Evolutionary conservation across 2,888 invertebrate species (phyloP).

Genomic region (Agrochola lota): DNA sequence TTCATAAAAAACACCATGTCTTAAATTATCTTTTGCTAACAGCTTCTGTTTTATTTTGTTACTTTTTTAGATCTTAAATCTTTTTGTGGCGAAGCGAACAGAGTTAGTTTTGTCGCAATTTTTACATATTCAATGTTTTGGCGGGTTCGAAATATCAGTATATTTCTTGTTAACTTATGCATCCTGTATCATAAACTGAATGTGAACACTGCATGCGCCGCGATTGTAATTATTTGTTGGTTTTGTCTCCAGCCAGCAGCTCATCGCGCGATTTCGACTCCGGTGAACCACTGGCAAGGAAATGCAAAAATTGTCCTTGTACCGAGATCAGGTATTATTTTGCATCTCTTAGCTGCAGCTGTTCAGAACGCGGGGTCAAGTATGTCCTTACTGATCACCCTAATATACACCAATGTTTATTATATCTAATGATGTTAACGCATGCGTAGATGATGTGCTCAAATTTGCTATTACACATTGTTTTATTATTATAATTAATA

Average conservation of each 20-base stretch:
- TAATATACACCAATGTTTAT: neutral
- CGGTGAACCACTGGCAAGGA: conserved; percentile 66
- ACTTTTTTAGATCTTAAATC: neutral
- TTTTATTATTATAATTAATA: conserved; percentile 3
- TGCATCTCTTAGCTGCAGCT: conserved; percentile 44
- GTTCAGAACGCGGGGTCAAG: conserved; percentile 45
- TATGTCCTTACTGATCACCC: neutral
- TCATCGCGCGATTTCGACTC: conserved; percentile 53
- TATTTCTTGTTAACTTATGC: neutral
- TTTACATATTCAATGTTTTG: neutral
- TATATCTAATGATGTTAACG: neutral
- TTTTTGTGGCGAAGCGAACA: conserved; percentile 18
- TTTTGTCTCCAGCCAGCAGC: conserved; percentile 71
- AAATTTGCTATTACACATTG: conserved; percentile 6
- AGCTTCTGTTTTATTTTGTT: neutral
- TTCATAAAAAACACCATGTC: neutral
- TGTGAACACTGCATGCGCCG: conserved; percentile 49
- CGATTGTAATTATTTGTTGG: conserved; percentile 66
- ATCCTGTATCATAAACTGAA: neutral
- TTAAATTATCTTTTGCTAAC: neutral
- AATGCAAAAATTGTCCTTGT: conserved; percentile 75
- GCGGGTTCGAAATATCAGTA: no score
- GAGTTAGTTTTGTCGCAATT: neutral
- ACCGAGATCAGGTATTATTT: conserved; percentile 75
- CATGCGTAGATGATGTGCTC: conserved; percentile 26